Evolutionary conservation across 1,140 invertebrate genomes (phyloP), one percentile per base, ranked within the genome.

Genomic region (Camponotus vicinus): DNA sequence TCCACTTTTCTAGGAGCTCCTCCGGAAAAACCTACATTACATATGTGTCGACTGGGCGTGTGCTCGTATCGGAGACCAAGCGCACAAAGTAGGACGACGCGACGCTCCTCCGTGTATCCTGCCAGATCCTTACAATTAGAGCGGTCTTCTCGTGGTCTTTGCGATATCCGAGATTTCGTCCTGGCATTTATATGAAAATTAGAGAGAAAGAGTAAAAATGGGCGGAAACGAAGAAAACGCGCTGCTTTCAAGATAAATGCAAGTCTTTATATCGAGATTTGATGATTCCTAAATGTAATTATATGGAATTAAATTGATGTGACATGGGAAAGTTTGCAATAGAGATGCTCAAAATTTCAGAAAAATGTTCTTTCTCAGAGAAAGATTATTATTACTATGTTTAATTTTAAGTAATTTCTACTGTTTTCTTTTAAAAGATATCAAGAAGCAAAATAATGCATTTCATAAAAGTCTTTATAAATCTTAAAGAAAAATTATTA

Each of bases 131-230:
- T 40, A 15, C 55, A 34, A 57, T 55, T 69, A 79, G 13, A 69
- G 11, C 18, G 55, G 15, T 34, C n/a, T 75, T 40, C 13, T 71
- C 55, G 8, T 8, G 21, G 4, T 1, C 11, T 37, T 1, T 5
- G 18, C 18, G 52, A 59, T 13, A 11, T 45, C 1, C 4, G 8
- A 45, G 15, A 61, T 5, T 18, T 15, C 11, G 18, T 5, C 4
- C 27, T 32, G 55, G 75, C 40, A 63, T 83, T 73, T 73, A 34
- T 15, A 42, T 83, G 69, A 83, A 83, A 73, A 83, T 83, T 83
- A 75, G 42, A 73, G 37, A 18, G 21, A 73, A 21, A 37, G 9
- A 45, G 11, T 21, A 37, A 42, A 40, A 73, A 61, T 45, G 45
- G 3, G n/a, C 13, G 21, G 21, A 57, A 37, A 70, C 37, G 55